Base-by-base conservation (phyloP, 2,113 vertebrate genomes). In the Sprattus sprattus region DNA sequence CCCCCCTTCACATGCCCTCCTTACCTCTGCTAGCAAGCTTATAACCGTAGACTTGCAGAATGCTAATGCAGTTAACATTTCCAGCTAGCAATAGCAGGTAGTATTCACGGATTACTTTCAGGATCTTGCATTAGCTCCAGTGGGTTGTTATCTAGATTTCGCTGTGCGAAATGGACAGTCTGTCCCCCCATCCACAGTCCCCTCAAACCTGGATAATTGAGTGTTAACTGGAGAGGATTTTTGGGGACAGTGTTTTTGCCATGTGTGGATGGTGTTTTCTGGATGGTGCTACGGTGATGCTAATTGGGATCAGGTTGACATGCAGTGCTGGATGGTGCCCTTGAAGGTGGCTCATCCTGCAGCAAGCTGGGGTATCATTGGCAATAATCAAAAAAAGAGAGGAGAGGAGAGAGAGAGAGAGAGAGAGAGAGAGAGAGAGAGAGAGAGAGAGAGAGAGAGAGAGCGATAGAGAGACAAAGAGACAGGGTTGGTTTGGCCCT, bases 1-100 rank as follows among this genome's bases (percentile, higher is more conserved):
- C 67, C 25, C 28, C n/a, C 83, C 84, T 82, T 85, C 75, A 60
- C 18, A 47, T 60, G 49, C 75, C 18, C 82, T 81, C 80, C 60
- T 64, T 64, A n/a, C 20, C 60, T n/a, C 60, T 2, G 60, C 54
- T 20, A 64, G 60, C 60, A 64, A 5, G 20, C 60, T 39, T 1
- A 39, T 39, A 39, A 39, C 39, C 39, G 6, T 9, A 49, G 47
- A 49, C 10, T 4, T 25, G 20, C 60, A 64, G 57, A 64, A 64
- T n/a, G 60, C 6, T 64, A 64, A 25, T 25, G 60, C 60, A 9
- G 5, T 64, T 64, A 64, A 7, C 60, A 64, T 57, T 15, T 16
- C 60, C 22, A 25, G 60, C 60, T n/a, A 64, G 60, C 60, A 1
- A 0, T 64, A 64, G 60, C 60, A 64, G n/a, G 22, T 64, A 64